These are phyloP conservation scores for Anodontia alba DNA, from an alignment of 2,888 invertebrate species.

Conservation along the genomic window DNA sequence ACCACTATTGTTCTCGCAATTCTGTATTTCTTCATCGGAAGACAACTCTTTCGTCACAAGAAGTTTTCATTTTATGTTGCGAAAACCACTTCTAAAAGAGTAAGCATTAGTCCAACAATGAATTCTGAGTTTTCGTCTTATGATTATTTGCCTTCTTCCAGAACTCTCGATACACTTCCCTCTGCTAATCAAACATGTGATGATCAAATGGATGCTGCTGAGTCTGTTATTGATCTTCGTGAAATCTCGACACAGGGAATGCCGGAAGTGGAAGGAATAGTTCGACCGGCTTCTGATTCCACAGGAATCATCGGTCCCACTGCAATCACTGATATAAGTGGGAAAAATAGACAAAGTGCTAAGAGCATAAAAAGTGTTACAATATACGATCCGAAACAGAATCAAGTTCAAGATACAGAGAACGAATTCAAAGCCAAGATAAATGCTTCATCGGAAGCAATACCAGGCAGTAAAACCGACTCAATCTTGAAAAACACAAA, in stretches of 20 bases:
- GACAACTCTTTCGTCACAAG: conserved; percentile 62
- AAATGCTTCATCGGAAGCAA: too few relatives aligned
- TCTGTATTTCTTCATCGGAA: conserved; percentile 68
- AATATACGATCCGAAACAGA: too few relatives aligned
- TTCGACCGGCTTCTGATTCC: conserved; percentile 39
- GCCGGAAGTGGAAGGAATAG: conserved; percentile 31
- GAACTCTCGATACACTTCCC: too few relatives aligned
- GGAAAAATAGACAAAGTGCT: conserved; percentile 34
- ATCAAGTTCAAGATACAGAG: too few relatives aligned
- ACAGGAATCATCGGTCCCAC: conserved; percentile 38
- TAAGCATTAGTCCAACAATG: too few relatives aligned
- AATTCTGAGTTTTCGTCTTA: too few relatives aligned
- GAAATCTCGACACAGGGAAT: conserved; percentile 44
- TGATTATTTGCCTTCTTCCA: too few relatives aligned
- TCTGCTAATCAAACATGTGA: too few relatives aligned
- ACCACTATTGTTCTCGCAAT: conserved; percentile 58
- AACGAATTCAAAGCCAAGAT: too few relatives aligned
- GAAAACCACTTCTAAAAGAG: not conserved
- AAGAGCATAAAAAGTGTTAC: conserved; percentile 22
- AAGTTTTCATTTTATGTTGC: conserved; percentile 60
- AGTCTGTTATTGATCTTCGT: conserved; percentile 35
- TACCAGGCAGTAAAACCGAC: too few relatives aligned
- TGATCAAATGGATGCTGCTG: conserved; percentile 38
- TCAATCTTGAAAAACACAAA: too few relatives aligned
- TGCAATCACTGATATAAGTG: conserved; percentile 31